Evolutionary conservation across 2,113 vertebrate genomes (phyloP), one percentile per base, ranked within the genome.

Genomic region (Andinoacara biseriatus): DNA sequence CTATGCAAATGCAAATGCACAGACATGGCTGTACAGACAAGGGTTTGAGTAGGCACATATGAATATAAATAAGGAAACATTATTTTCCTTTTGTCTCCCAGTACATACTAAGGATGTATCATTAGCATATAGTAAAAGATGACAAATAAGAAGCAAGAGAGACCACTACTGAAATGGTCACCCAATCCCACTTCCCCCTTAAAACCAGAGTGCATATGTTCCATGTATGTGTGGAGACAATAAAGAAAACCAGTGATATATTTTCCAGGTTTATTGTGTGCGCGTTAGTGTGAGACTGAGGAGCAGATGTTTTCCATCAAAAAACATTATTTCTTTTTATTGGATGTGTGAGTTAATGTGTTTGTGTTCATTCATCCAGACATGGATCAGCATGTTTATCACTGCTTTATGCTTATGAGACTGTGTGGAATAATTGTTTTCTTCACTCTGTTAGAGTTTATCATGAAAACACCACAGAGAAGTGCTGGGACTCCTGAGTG

Each of bases 251-350:
- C 69, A 29, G 38, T 59, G 18, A 86, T 33, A 22, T 7, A 72
- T 10, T 54, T 31, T 54, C 46, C 46, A 18, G 22, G 24, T 38
- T 72, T 72, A 31, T 80, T 49, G 52, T 52, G 10, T 20, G 65
- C 17, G 58, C 49, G 26, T 65, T 52, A 61, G 49, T 58, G 59
- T 63, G 20, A 75, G 58, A 35, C 74, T 75, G 49, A 35, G 35
- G 17, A 22, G 26, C 35, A 3, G 40, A 75, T 76, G 72, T 56
- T 81, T 74, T 31, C 29, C 33, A 33, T 57, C n/a, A 77, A 43
- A 43, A 69, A 83, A 59, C n/a, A 60, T 43, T 57, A 58, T 60
- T 81, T 43, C 9, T n/a, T 3, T 78, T 74, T 78, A 83, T n/a
- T 72, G 79, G 2, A 0, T 49, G n/a, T 40, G 10, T 57, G 58